These are phyloP conservation scores for Nezara viridula DNA, from an alignment of 2,888 invertebrate genomes.

Conservation along the genomic window DNA sequence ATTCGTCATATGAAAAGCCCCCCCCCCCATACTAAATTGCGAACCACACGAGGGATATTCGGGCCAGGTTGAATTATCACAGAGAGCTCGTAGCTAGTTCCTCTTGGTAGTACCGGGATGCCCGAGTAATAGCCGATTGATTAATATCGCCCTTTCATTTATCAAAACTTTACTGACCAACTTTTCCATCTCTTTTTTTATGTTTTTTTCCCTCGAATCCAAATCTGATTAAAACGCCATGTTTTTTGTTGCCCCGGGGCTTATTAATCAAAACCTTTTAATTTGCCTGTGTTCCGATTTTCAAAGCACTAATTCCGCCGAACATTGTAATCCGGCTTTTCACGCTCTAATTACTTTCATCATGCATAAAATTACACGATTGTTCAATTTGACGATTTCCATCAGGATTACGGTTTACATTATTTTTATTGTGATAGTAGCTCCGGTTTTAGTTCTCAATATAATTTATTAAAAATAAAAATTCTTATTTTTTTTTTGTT, in stretches of 20 bases:
- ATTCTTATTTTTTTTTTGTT: no score
- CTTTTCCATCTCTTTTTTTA: not conserved
- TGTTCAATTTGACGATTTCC: not conserved
- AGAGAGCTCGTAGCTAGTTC: not conserved
- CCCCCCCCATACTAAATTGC: not conserved
- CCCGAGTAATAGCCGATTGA: not conserved
- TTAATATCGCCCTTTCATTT: not conserved
- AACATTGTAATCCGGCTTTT: not conserved
- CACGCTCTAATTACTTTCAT: not conserved
- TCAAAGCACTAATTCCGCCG: not conserved
- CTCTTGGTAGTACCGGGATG: no score
- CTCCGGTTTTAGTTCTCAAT: not conserved
- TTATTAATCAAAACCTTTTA: not conserved
- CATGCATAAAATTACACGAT: not conserved
- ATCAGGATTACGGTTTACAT: not conserved
- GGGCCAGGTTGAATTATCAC: not conserved
- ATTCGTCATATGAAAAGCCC: not conserved
- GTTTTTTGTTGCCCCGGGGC: not conserved
- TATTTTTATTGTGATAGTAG: not conserved
- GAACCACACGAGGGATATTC: not conserved
- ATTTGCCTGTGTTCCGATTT: not conserved
- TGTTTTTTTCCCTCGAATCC: not conserved
- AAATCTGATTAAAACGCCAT: not conserved
- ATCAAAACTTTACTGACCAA: constrained; percentile 7
- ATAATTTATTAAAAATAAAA: no score